Evolutionary conservation across 1,140 invertebrate species (phyloP).

Genomic region (Drosophila leontia): DNA sequence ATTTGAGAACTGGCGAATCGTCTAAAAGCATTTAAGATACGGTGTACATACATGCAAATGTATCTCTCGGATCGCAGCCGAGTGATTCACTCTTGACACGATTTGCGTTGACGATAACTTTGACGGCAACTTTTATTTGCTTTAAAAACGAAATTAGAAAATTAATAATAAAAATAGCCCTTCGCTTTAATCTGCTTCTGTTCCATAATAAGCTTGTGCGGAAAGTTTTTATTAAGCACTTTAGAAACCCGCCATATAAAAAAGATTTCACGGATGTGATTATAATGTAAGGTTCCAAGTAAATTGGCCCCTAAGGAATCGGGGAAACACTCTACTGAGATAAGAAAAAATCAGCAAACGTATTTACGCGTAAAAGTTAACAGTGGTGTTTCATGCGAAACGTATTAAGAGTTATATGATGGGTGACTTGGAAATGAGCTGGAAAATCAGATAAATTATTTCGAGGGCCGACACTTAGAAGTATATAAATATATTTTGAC

Average conservation of each 20-base stretch:
- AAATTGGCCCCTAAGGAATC: conserved; percentile 14
- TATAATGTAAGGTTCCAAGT: conserved; percentile 12
- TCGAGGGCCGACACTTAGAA: not conserved
- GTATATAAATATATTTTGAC: not conserved
- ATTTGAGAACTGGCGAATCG: not conserved
- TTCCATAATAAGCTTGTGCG: conserved; percentile 1
- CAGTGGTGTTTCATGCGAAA: not conserved
- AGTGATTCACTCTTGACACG: conserved; percentile 35
- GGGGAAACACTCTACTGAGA: conserved; percentile 6
- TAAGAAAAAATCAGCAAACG: conserved; percentile 2
- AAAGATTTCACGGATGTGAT: conserved; percentile 11
- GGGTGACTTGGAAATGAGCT: not conserved
- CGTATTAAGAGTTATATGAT: conserved; percentile 2
- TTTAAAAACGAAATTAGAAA: not conserved
- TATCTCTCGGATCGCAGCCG: conserved; percentile 1
- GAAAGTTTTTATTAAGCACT: conserved; percentile 8
- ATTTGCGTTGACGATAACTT: conserved; percentile 20
- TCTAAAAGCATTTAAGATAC: conserved; percentile 3
- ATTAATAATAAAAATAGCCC: not conserved
- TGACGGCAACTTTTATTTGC: not conserved
- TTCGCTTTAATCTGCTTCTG: not conserved
- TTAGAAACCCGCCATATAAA: not conserved
- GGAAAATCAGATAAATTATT: conserved; percentile 3
- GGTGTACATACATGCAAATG: not conserved
- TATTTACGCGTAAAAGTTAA: not conserved